Evolutionary conservation across 1,140 invertebrate species (phyloP), one percentile per base, ranked within the genome.

Genomic region (Glomeris maerens): DNA sequence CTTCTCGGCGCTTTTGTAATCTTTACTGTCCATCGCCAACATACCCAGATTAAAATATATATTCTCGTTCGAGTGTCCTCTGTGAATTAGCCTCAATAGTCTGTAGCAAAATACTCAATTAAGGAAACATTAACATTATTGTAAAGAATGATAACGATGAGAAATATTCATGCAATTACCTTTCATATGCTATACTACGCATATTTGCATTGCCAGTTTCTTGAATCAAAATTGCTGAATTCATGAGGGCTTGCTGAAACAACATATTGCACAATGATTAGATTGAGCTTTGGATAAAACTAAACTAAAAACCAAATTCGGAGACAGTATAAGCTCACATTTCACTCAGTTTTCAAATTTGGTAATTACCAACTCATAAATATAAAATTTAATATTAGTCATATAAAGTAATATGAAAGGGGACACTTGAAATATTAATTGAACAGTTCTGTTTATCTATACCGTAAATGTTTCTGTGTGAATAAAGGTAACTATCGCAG

Each of bases 221-320:
- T 56, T 95, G 91, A 52, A 96, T 75, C 29, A 97, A 67, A 58
- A 96, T 91, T 5, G 92, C 93, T 1, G 91, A 96, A 67, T 96
- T 96, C 10, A 96, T 74, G 39, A 97, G 69, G 0, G 92, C 88
- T 66, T 94, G 90, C 66, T 93, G 26, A 14, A 40, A 48, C 21
- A 27, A 5, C 17, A 42, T 7, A 42, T 42, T n/a, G n/a, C n/a
- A n/a, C n/a, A n/a, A n/a, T n/a, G n/a, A n/a, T n/a, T n/a, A n/a
- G n/a, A n/a, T n/a, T n/a, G n/a, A n/a, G n/a, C n/a, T n/a, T n/a
- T n/a, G n/a, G n/a, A n/a, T n/a, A n/a, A n/a, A n/a, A 36, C 10
- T 36, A 36, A 36, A 10, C 31, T 10, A 36, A 36, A 10, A 36
- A 10, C 10, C n/a, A 36, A 10, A 36, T 36, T 36, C n/a, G 17